Evolutionary conservation across 2,797 vertebrate species (phyloP), one percentile per base, ranked within the genome.

Genomic region (Buceros bicornis): DNA sequence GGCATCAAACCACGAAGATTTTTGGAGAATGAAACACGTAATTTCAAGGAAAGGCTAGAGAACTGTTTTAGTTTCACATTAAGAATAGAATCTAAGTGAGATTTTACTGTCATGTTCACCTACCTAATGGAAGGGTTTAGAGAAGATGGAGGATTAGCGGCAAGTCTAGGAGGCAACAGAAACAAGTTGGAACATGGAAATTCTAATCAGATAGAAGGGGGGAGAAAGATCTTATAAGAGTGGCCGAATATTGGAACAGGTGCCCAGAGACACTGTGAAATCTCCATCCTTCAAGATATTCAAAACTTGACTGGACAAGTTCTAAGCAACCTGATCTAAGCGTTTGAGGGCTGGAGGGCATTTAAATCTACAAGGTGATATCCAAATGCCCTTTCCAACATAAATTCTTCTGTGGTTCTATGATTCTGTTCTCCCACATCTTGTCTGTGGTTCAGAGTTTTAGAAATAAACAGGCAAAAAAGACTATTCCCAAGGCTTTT

Each of bases 401-500:
- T 60, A 53, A 82, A 58, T 22, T 77, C 21, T 64, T 76, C 37
- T 60, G 33, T 54, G 20, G 22, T 28, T 80, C 61, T 40, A 12
- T 40, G 37, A 40, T 82, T 60, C 26, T 53, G 17, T 64, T n/a
- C 16, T 58, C 33, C 21, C 71, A 70, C 54, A 48, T 58, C 12
- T 43, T 58, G 29, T 7, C 28, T 51, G 28, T 69, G 47, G 57
- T 76, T 82, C 80, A 71, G 19, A 70, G 51, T 35, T 76, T 70
- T 82, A 80, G 60, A 80, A 86, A 76, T 61, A 21, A 31, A 79
- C 71, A 53, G 33, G 84, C 25, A 88, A 91, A 77, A 92, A 87
- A 71, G 71, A 87, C 82, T 95, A 87, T 87, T 89, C 78, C 95
- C 86, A 89, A 96, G 95, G 77, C 88, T 95, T 95, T 78, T 83